Conservation (phyloP, 2,888 invertebrate species). For the Scaptomyza parva region DNA sequence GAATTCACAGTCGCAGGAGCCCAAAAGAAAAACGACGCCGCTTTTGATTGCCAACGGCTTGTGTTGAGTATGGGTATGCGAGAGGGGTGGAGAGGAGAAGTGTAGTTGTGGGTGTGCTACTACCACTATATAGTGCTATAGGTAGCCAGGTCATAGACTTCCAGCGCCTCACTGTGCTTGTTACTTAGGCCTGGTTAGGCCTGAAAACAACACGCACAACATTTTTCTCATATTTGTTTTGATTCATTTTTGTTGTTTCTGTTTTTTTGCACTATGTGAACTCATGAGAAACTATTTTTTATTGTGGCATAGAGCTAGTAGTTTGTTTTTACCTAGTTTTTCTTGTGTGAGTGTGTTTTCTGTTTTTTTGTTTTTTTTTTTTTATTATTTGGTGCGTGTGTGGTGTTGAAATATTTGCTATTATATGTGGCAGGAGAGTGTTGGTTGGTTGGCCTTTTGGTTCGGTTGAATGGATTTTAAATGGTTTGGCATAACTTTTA, state of each 20-base stretch:
- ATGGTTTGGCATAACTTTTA: constrained; percentile 27
- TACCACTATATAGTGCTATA: constrained; percentile 45
- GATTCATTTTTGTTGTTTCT: constrained; percentile 4
- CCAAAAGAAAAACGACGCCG: constrained; percentile 73
- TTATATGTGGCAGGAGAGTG: constrained; percentile 18
- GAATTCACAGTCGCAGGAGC: constrained; percentile 39
- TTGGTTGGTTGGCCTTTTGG: constrained; percentile 19
- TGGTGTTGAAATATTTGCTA: constrained; percentile 25
- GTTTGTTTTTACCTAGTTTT: neutral
- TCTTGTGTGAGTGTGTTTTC: neutral
- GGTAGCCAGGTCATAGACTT: constrained; percentile 61
- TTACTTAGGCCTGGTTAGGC: constrained; percentile 50
- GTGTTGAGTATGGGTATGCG: neutral
- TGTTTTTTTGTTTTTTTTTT: too few relatives aligned
- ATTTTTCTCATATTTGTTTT: constrained; percentile 61
- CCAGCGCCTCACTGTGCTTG: constrained; percentile 19
- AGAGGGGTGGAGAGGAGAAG: too few relatives aligned
- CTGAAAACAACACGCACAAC: constrained; percentile 38
- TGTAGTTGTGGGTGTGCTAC: constrained; percentile 5
- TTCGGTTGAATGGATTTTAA: constrained; percentile 40
- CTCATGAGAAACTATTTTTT: constrained; percentile 45
- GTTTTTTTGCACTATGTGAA: constrained; percentile 7
- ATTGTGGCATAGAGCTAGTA: constrained; percentile 30
- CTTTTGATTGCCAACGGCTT: constrained; percentile 71
- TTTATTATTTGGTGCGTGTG: constrained; percentile 39